These are phyloP conservation scores for Cremastobaeus sp. DNA, from an alignment of 2,888 invertebrate species.

Conservation along the genomic window DNA sequence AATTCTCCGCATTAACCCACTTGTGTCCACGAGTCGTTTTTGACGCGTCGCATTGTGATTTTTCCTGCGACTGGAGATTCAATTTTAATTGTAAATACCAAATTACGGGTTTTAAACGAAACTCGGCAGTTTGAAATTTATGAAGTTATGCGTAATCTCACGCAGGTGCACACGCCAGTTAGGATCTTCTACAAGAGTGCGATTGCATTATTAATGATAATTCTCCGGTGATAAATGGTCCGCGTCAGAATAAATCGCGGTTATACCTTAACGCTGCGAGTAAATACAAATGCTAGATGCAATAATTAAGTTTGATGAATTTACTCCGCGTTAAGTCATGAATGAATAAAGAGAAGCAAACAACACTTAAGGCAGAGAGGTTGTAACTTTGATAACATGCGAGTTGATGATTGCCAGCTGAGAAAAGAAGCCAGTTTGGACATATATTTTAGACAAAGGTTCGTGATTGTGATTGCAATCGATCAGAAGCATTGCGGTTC, in stretches of 20 bases:
- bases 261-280: too few relatives aligned
- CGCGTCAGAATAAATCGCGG: too few relatives aligned
- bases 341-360: background rate
- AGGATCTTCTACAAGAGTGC: constrained; percentile 23
- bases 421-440: too few relatives aligned
- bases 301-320: constrained; percentile 1
- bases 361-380: too few relatives aligned
- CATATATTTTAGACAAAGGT: too few relatives aligned
- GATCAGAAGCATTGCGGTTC: constrained; percentile 52
- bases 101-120: constrained; percentile 27
- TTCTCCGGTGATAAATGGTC: too few relatives aligned
- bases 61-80: constrained; percentile 19
- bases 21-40: constrained; percentile 35
- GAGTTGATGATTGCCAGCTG: too few relatives aligned
- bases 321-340: background rate
- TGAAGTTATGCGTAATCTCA: constrained; percentile 32
- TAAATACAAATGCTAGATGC: background rate
- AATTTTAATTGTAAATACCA: constrained; percentile 53
- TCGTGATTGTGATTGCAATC: constrained; percentile 53
- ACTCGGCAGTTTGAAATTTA: constrained; percentile 13
- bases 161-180: constrained; percentile 7
- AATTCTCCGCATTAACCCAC: constrained; percentile 45
- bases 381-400: too few relatives aligned
- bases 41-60: constrained; percentile 40
- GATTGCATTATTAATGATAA: constrained; percentile 27